Conservation (phyloP, 2,113 vertebrate species). For the Pterophyllum scalare region DNA sequence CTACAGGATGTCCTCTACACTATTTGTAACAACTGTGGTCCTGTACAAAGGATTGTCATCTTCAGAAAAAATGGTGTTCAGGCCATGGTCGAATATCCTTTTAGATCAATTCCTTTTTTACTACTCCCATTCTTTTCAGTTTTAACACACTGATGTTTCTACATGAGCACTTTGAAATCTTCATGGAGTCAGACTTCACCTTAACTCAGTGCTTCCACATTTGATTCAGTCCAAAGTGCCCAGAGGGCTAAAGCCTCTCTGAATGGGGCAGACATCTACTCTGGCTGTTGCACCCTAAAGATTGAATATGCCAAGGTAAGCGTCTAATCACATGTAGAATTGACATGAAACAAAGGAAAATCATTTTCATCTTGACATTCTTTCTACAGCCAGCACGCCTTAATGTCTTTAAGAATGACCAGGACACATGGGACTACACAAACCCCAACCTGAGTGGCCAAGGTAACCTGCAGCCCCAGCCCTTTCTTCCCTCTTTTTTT, state of each 20-base stretch:
- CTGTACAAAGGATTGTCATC: conserved; percentile 96
- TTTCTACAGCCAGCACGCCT: conserved; percentile 89
- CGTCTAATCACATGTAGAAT: neutral
- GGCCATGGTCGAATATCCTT: conserved; percentile 99
- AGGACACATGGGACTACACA: conserved; percentile 98
- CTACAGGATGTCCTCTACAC: conserved; percentile 94
- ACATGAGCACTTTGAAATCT: neutral
- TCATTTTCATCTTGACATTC: conserved; percentile 13
- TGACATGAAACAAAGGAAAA: neutral
- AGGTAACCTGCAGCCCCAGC: conserved; percentile 82
- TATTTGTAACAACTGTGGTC: conserved; percentile 95
- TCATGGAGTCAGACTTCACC: conserved; percentile 55
- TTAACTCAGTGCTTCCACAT: conserved; percentile 83
- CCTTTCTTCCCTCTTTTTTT: conserved; percentile 33
- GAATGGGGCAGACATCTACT: conserved; percentile 96
- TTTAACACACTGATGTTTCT: neutral
- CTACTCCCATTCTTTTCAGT: neutral
- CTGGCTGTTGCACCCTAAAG: conserved; percentile 95
- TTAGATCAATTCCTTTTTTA: neutral
- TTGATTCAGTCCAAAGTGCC: conserved; percentile 95
- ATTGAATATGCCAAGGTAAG: conserved; percentile 96
- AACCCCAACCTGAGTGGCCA: conserved; percentile 94
- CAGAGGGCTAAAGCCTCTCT: conserved; percentile 95
- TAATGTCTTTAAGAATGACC: conserved; percentile 98
- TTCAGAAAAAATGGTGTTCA: conserved; percentile 97